Evolutionary conservation across 2,888 invertebrate genomes (phyloP).

Genomic region (Pomacea canaliculata): DNA sequence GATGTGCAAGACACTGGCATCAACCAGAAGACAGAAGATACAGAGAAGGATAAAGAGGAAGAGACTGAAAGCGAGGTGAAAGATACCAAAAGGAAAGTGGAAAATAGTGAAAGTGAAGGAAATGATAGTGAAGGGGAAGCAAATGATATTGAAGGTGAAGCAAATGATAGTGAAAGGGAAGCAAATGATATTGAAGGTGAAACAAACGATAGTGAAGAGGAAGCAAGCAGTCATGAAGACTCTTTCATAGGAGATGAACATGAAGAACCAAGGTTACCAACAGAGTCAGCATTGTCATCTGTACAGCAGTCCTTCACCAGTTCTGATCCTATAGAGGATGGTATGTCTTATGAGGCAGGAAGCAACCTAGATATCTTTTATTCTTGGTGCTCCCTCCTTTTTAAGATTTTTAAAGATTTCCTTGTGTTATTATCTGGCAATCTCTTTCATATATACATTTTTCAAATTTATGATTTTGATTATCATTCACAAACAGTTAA

Average conservation of each 20-base stretch:
- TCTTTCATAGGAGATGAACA: slow-evolving; percentile 2
- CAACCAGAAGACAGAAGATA: neutral
- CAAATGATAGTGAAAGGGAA: neutral
- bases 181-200: neutral
- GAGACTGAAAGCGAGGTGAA: neutral
- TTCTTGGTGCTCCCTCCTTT: too few species aligned
- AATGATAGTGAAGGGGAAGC: neutral
- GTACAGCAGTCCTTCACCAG: neutral
- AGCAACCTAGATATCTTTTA: too few species aligned
- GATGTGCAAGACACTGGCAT: neutral
- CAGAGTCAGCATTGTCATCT: neutral
- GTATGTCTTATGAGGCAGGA: too few species aligned
- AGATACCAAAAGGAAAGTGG: neutral
- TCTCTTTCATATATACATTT: too few species aligned
- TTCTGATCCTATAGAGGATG: too few species aligned
- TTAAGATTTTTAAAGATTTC: too few species aligned
- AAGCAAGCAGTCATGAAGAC: neutral
- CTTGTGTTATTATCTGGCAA: too few species aligned
- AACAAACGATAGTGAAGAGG: neutral
- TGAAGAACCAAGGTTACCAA: neutral
- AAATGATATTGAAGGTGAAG: neutral
- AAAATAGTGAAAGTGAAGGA: neutral
- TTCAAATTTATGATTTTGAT: too few species aligned
- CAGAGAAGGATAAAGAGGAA: neutral
- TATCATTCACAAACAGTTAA: too few species aligned